A percentile compares a stretch with the other conserved stretches of the same genome.
Evolutionary conservation across 2,888 invertebrate species (phyloP).

Genomic region (Lucinisca nassula): DNA sequence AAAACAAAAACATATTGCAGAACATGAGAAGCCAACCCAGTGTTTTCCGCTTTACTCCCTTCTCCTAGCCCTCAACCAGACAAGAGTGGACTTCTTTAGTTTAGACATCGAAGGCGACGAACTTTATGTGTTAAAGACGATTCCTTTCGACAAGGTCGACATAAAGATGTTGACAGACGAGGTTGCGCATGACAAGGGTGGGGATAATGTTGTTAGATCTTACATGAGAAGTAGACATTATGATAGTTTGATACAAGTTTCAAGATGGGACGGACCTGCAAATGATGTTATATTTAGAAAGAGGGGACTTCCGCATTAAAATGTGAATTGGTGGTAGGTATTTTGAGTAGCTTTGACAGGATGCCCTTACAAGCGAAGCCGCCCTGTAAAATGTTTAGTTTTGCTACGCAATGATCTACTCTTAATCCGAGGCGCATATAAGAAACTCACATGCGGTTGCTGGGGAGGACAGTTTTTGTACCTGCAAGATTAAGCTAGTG

Average conservation of each 20-base stretch:
- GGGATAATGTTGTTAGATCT: background rate
- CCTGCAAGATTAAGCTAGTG: no score
- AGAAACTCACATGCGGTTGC: no score
- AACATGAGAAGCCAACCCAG: slow-evolving; percentile 89
- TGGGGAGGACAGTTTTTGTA: no score
- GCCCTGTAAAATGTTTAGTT: no score
- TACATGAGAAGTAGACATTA: slow-evolving; percentile 12
- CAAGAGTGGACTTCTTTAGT: slow-evolving; percentile 92
- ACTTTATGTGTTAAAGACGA: slow-evolving; percentile 89
- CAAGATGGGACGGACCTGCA: background rate
- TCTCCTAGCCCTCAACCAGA: slow-evolving; percentile 93
- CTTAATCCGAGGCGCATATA: no score
- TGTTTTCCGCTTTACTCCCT: slow-evolving; percentile 95
- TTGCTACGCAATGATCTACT: no score
- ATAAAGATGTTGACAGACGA: slow-evolving; percentile 86
- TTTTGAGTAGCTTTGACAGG: no score
- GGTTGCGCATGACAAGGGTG: slow-evolving; percentile 42
- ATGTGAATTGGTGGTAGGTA: no score
- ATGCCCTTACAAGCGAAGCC: no score
- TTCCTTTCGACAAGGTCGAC: slow-evolving; percentile 89
- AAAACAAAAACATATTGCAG: background rate
- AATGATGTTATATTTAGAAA: slow-evolving; percentile 42
- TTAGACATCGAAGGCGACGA: slow-evolving; percentile 90
- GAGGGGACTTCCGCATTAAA: background rate
- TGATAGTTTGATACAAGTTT: slow-evolving; percentile 12